Evolutionary conservation across 2,888 invertebrate species (phyloP), one percentile per base, ranked within the genome.

Genomic region (Dryococelus australis): DNA sequence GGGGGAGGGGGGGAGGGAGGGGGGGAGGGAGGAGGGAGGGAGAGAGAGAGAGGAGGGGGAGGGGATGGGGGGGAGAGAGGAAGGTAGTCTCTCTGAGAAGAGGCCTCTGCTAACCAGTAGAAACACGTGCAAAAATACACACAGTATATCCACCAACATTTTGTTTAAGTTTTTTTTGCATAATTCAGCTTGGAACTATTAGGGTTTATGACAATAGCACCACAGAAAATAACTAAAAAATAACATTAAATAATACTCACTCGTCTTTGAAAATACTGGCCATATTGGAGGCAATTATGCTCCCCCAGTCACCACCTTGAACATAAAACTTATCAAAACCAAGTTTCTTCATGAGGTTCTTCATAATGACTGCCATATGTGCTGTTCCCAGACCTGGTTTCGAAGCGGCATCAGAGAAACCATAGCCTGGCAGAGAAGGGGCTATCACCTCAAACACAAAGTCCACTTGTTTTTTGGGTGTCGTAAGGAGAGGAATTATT

Each of bases 271-370:
- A 96, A 16, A 96, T 90, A 0, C 94, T 93, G 0, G 96, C 94
- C 91, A 98, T 93, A n/a, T 93, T 91, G 0, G 94, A 92, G 0
- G 94, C 95, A 83, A 97, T 94, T 0, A 94, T 12, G 0, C 95
- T 92, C 0, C 98, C 98, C 97, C 97, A 97, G 91, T 98, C 98
- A 0, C 97, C 97, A 0, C 96, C 97, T 92, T 97, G 96, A 0
- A 95, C 92, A 92, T 95, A 96, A 92, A 93, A 97, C 91, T 94
- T 93, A 85, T 94, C 91, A 91, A 94, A 94, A 0, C 95, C 96
- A 0, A 97, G 92, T 26, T 96, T 92, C 78, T 93, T 91, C 96
- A 97, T 97, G 86, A 97, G 92, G 90, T 95, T 95, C 86, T 94
- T 94, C 90, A 96, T 93, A 85, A 96, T 91, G 0, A 94, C 93